A percentile compares a stretch with the other conserved stretches of the same genome.
phyloP scores from a whole-genome alignment of 2,888 invertebrate genomes.

The Nomada goodeniana region DNA sequence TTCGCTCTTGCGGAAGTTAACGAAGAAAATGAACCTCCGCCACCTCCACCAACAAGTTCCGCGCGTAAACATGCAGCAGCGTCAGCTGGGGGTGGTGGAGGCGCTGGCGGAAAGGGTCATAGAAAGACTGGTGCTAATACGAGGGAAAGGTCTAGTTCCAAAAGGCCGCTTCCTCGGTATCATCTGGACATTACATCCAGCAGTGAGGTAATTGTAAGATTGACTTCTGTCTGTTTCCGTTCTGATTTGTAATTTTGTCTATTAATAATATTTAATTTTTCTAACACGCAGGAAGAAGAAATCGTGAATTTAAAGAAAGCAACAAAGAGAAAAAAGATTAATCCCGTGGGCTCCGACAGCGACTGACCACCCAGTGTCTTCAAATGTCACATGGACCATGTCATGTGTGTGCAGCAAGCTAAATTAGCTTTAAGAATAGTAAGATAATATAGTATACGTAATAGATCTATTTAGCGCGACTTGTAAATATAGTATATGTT shows the following conservation, averaged over 20 bases:
- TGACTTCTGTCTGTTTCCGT: background rate
- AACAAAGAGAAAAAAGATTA: slow-evolving; percentile 94
- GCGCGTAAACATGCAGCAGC: slow-evolving; percentile 78
- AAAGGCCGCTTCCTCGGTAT: slow-evolving; percentile 79
- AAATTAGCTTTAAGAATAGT: slow-evolving; percentile 82
- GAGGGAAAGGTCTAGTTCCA: slow-evolving; percentile 78
- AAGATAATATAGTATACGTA: slow-evolving; percentile 80
- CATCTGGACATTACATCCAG: slow-evolving; percentile 79
- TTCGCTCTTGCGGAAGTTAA: slow-evolving; percentile 92
- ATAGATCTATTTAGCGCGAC: slow-evolving; percentile 71
- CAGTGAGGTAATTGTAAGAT: slow-evolving; percentile 88
- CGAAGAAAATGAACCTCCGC: slow-evolving; percentile 90
- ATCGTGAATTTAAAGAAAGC: slow-evolving; percentile 95
- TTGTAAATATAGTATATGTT: slow-evolving; percentile 73
- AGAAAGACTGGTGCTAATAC: slow-evolving; percentile 79
- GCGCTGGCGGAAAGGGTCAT: slow-evolving; percentile 75
- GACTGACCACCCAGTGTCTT: slow-evolving; percentile 89
- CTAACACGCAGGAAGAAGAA: slow-evolving; percentile 91
- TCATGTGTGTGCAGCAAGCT: slow-evolving; percentile 81
- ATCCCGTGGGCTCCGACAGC: slow-evolving; percentile 93
- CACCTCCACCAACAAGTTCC: slow-evolving; percentile 86
- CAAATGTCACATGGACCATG: slow-evolving; percentile 82
- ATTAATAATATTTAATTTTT: slow-evolving; percentile 55
- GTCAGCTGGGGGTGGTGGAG: slow-evolving; percentile 70
- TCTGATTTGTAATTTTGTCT: slow-evolving; percentile 24